Percentiles rank a stretch among this genome's conserved stretches.
Conservation (phyloP, 1,140 invertebrate genomes). For the Aradophagus sp. region DNA sequence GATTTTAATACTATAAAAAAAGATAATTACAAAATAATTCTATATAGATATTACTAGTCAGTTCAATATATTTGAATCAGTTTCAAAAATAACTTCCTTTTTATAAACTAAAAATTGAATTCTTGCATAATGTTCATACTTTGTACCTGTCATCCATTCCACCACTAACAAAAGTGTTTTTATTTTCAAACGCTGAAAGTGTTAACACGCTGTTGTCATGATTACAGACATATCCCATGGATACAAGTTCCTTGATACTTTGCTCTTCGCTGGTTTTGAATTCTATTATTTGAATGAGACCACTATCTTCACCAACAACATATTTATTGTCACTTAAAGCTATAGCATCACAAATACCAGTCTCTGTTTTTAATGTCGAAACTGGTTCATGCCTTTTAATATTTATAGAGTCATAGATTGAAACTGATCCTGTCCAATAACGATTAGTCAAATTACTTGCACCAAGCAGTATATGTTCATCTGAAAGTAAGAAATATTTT, state of each 20-base stretch:
- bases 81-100: not conserved
- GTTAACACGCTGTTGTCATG: constrained; percentile 65
- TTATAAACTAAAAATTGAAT: no score
- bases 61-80: not conserved
- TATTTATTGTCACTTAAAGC: constrained; percentile 62
- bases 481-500: constrained; percentile 47
- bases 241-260: constrained; percentile 43
- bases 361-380: constrained; percentile 52
- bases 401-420: constrained; percentile 60
- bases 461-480: constrained; percentile 67
- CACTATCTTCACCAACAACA: constrained; percentile 67
- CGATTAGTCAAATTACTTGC: constrained; percentile 67
- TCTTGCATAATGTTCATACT: not conserved
- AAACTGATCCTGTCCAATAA: constrained; percentile 68
- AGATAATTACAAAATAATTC: constrained; percentile 8
- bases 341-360: constrained; percentile 58
- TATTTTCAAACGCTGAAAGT: constrained; percentile 62
- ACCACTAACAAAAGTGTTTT: constrained; percentile 60
- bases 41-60: constrained; percentile 3
- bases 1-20: constrained; percentile 66
- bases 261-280: constrained; percentile 32
- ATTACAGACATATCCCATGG: constrained; percentile 58
- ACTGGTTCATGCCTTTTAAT: constrained; percentile 56
- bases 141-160: constrained; percentile 69
- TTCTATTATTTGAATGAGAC: constrained; percentile 62